phyloP scores from a whole-genome alignment of 1,140 invertebrate species.

The Penaeus chinensis region DNA sequence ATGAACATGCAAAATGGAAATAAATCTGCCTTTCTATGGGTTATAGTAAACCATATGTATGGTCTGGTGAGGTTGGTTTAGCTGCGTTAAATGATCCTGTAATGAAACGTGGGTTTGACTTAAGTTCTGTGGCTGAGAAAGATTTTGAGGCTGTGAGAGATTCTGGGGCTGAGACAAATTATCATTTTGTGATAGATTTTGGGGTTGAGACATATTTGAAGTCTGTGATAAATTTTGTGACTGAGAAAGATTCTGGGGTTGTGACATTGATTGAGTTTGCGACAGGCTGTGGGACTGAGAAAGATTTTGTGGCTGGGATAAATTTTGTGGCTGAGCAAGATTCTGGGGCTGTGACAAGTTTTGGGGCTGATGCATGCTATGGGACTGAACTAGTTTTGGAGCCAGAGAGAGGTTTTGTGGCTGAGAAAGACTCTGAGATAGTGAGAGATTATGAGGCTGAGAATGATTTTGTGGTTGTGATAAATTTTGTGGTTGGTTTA shows the following conservation, averaged over 20 bases:
- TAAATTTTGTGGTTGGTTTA: constrained; percentile 42
- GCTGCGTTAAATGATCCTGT: constrained; percentile 37
- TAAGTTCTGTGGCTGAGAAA: constrained; percentile 48
- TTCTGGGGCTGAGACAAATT: constrained; percentile 44
- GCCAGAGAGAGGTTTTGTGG: constrained; percentile 52
- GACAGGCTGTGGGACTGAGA: constrained; percentile 46
- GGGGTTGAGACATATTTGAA: constrained; percentile 30
- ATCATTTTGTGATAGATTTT: constrained; percentile 43
- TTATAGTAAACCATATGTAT: constrained; percentile 56
- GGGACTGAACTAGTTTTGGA: constrained; percentile 43
- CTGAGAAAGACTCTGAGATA: constrained; percentile 45
- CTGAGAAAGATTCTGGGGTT: constrained; percentile 54
- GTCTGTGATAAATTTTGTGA: constrained; percentile 36
- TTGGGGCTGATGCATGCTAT: constrained; percentile 41
- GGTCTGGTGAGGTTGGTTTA: constrained; percentile 32
- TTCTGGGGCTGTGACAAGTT: constrained; percentile 48
- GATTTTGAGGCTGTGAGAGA: constrained; percentile 53
- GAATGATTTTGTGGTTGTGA: constrained; percentile 44
- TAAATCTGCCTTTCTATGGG: background rate
- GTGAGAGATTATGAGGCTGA: constrained; percentile 50
- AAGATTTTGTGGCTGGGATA: constrained; percentile 24
- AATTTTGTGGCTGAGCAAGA: background rate
- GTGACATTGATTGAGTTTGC: constrained; percentile 37
- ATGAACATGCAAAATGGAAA: background rate
- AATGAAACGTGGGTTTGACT: constrained; percentile 49